Evolutionary conservation across 1,140 invertebrate genomes (phyloP).

Genomic region (Brachionus plicatilis): DNA sequence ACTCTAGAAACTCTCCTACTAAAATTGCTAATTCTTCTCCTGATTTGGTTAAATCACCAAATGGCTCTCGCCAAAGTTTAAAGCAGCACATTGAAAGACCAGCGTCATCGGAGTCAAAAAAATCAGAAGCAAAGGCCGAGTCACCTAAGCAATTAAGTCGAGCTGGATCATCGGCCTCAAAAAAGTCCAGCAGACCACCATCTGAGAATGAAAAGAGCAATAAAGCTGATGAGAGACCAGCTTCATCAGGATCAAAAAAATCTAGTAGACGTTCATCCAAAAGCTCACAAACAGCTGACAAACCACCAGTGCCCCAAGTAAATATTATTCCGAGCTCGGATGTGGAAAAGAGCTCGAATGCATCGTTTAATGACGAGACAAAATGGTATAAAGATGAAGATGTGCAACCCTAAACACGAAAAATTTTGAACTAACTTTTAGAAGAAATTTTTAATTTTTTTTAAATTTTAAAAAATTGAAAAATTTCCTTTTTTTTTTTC

Average conservation of each 20-base stretch:
- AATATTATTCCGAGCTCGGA: conserved; percentile 4
- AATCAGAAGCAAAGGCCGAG: background rate
- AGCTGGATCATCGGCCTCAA: background rate
- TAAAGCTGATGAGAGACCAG: background rate
- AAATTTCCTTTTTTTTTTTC: no score
- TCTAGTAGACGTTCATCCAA: background rate
- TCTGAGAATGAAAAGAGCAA: background rate
- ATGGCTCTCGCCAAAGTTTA: background rate
- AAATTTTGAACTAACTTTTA: no score
- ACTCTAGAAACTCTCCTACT: background rate
- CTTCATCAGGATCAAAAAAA: background rate
- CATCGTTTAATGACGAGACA: conserved; percentile 12
- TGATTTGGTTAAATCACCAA: background rate
- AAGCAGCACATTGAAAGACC: background rate
- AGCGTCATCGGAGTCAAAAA: background rate
- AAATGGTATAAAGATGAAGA: conserved; percentile 21
- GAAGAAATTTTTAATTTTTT: no score
- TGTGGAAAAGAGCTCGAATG: background rate
- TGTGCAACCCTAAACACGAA: background rate
- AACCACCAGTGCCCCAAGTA: background rate
- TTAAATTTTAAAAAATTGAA: no score
- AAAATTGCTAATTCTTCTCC: background rate
- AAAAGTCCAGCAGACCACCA: background rate
- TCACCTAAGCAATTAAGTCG: background rate
- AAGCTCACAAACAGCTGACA: background rate